phyloP scores from a whole-genome alignment of 1,140 invertebrate species.

The Trichogramma pretiosum region DNA sequence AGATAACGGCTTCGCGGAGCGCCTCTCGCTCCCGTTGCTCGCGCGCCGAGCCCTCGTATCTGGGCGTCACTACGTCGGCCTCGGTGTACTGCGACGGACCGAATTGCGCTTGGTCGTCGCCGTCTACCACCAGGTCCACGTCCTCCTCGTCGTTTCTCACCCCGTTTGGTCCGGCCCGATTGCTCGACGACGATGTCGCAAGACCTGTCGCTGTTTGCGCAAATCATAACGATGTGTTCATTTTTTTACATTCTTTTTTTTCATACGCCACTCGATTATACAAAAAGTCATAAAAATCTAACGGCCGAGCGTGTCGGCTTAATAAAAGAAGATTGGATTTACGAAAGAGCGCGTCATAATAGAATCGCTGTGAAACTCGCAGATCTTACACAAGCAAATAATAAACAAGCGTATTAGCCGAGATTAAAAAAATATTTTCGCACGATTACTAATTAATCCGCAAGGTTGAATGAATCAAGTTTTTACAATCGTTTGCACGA shows the following conservation, averaged over 20 bases:
- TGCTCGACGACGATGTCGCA: constrained; percentile 46
- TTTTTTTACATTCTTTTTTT: background rate
- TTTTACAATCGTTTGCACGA: no score
- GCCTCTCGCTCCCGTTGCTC: constrained; percentile 53
- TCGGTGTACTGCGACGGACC: constrained; percentile 78
- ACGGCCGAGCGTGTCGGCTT: no score
- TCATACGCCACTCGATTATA: no score
- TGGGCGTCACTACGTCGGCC: constrained; percentile 56
- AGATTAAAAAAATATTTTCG: background rate
- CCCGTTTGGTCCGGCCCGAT: constrained; percentile 23
- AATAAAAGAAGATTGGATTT: no score
- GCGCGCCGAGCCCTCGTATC: constrained; percentile 45
- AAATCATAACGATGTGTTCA: background rate
- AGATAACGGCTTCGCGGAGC: constrained; percentile 52
- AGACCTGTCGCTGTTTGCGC: constrained; percentile 47
- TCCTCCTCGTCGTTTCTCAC: constrained; percentile 59
- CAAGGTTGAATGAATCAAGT: background rate
- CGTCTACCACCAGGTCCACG: constrained; percentile 70
- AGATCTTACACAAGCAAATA: no score
- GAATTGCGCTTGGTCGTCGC: constrained; percentile 65
- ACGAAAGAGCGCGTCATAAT: no score
- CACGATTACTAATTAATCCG: no score
- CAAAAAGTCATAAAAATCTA: no score
- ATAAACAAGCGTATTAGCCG: background rate
- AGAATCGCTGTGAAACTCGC: no score